Conservation (phyloP, 2,797 vertebrate genomes). For the Onychomys arenicola region DNA sequence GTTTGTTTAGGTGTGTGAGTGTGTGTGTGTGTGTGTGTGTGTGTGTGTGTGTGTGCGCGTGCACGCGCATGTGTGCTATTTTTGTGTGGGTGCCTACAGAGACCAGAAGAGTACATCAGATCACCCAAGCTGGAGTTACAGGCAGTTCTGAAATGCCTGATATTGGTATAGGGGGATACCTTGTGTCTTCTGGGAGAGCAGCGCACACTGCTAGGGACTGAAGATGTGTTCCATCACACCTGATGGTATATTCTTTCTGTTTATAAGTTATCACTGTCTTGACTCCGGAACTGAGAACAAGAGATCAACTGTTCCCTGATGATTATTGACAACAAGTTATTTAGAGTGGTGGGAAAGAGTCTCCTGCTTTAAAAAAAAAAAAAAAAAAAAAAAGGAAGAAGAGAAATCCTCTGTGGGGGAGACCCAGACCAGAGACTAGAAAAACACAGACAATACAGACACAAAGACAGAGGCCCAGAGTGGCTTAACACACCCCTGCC, state of each 20-base stretch:
- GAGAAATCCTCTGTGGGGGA: neutral
- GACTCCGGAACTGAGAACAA: slow-evolving; percentile 10
- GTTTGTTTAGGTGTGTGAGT: neutral
- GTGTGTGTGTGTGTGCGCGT: neutral
- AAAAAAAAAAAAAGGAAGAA: neutral
- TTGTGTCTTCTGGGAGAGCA: neutral
- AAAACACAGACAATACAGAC: neutral
- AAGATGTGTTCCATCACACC: neutral
- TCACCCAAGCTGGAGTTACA: neutral
- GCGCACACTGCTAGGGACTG: no score
- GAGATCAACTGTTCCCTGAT: neutral
- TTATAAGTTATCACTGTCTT: neutral
- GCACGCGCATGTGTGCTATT: fast-evolving
- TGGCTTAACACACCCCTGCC: neutral
- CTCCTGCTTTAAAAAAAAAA: neutral
- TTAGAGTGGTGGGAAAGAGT: neutral
- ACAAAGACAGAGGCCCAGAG: neutral
- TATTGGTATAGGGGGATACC: neutral
- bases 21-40: neutral
- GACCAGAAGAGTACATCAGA: neutral
- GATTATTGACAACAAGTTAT: neutral
- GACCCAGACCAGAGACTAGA: neutral
- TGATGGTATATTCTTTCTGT: neutral
- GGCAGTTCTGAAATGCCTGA: neutral
- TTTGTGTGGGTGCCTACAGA: neutral